Percentiles rank a stretch among this genome's conserved stretches.
Conservation (phyloP, 1,140 invertebrate genomes). For the Cotesia vestalis region DNA sequence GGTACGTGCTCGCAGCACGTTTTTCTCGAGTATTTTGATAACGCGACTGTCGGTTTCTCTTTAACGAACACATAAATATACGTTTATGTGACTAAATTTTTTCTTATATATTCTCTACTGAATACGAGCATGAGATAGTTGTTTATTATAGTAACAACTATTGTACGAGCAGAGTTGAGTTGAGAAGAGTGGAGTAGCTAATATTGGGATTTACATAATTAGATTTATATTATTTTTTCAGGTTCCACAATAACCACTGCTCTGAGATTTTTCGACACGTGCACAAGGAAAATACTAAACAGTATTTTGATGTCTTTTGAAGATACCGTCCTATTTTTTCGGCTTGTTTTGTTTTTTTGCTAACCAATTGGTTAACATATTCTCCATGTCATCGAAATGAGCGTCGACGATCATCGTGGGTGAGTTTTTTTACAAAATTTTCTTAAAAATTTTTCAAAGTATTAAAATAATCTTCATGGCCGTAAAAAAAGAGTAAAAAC, state of each 20-base stretch:
- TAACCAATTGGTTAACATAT: background rate
- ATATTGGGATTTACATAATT: constrained; percentile 61
- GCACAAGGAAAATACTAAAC: constrained; percentile 47
- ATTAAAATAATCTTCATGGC: too few species aligned
- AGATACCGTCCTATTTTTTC: constrained; percentile 11
- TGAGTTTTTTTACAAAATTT: too few species aligned
- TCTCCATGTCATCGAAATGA: too few species aligned
- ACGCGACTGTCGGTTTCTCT: constrained; percentile 42
- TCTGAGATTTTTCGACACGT: constrained; percentile 49
- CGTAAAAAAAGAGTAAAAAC: too few species aligned
- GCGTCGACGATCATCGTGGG: too few species aligned
- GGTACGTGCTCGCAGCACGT: constrained; percentile 53
- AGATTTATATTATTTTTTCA: constrained; percentile 58
- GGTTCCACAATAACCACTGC: constrained; percentile 33
- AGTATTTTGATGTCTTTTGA: constrained; percentile 11
- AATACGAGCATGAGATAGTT: background rate
- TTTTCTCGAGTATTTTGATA: constrained; percentile 58
- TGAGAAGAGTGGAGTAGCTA: constrained; percentile 38
- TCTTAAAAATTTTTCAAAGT: too few species aligned
- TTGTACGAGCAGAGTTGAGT: constrained; percentile 36
- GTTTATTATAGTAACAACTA: constrained; percentile 28
- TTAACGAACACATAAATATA: constrained; percentile 17
- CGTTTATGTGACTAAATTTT: constrained; percentile 1
- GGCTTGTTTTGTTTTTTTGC: constrained; percentile 6
- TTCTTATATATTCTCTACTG: background rate